Evolutionary conservation across 2,113 vertebrate species (phyloP), one percentile per base, ranked within the genome.

Genomic region (Oophaga pumilio): DNA sequence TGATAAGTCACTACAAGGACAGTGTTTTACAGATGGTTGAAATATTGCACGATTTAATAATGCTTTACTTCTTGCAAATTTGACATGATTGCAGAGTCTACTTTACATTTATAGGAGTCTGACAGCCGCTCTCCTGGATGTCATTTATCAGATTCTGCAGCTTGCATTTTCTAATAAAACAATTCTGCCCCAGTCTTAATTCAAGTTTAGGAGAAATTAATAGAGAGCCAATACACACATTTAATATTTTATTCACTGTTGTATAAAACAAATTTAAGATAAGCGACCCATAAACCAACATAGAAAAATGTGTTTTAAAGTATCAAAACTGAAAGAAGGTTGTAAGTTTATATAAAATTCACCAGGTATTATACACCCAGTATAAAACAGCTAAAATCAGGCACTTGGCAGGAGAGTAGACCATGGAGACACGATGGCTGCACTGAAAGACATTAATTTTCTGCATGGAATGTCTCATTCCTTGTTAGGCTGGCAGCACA

Each of bases 241-340:
- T 59, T 26, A 20, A 33, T 80, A 60, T 60, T 80, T 80, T 80
- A 80, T 80, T 80, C 20, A 59, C 8, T 4, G 14, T 18, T 33
- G 8, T 59, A 80, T 80, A 80, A 79, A 79, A 60, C 20, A 80
- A 26, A 80, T 56, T 79, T 56, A 59, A 79, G 52, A 76, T 18
- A 4, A 50, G 33, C 71, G 50, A 50, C 18, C 26, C 12, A 73
- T 20, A 73, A 28, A 15, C 17, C 28, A 76, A 13, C 50, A 78
- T 56, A 57, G 26, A 56, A 56, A 79, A 18, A 56, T 14, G 0
- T 2, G 24, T 28, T 59, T 26, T 79, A 28, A 56, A 79, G 50
- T 79, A 7, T 26, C n/a, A 56, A 78, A 22, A 49, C 49, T 8
- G 2, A 76, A 76, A 10, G 43, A 43, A 33, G 9, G 8, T 15